Base-by-base conservation (phyloP, 2,113 vertebrate species). In the Asarcornis scutulata region DNA sequence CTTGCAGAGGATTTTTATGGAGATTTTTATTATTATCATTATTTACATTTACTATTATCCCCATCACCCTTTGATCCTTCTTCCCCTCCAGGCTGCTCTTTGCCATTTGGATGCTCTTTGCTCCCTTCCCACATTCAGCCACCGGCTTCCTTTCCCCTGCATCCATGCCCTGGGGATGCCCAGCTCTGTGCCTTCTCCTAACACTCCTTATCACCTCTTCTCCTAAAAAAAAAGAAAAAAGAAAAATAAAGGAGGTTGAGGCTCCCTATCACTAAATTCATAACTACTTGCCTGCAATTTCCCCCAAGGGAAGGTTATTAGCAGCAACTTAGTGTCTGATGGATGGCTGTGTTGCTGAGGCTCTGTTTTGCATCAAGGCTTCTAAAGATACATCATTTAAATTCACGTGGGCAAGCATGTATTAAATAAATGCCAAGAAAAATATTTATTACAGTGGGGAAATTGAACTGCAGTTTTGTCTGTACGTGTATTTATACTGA, bases 291-390 rank as follows among this genome's bases (percentile, higher is more conserved):
- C 94, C 76, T 96, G 86, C 85, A 93, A 78, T 97, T 97, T 91
- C 32, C 88, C 96, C 93, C 95, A 38, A 6, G 93, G 96, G 96
- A 97, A 97, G n/a, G 86, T 96, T 97, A 97, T 98, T 98, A 98
- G 93, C 91, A 96, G 89, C 95, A 97, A 90, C 96, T 98, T 98
- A 97, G 93, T 42, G 62, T 55, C 92, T 98, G 96, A 98, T 97
- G 97, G 97, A 98, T 97, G 96, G 87, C 59, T 67, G 26, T 85
- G 32, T 60, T 94, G 92, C 86, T 31, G 32, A 92, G 85, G 92
- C 95, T 97, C 94, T 95, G 95, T 53, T 96, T 98, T 98, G 96
- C 93, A 97, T 95, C 94, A 94, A 76, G 94, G 86, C 93, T 97
- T 77, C 93, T 53, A 76, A 94, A 96, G 94, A 97, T 72, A 66